A percentile compares a stretch with the other conserved stretches of the same genome.
These are phyloP conservation scores for Saturnia japonica DNA, from an alignment of 2,888 invertebrate species.

Conservation along the genomic window DNA sequence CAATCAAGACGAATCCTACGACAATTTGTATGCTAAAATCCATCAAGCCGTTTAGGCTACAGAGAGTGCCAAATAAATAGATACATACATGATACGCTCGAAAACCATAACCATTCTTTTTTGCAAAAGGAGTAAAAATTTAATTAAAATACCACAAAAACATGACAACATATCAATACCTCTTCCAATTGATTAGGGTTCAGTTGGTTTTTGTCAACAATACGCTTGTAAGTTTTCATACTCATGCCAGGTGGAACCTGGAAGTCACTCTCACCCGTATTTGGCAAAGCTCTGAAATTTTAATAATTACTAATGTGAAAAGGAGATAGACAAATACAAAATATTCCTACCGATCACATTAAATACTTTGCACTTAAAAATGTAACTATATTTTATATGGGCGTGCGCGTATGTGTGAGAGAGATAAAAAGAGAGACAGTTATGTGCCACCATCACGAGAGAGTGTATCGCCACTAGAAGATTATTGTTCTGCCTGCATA, in stretches of 20 bases:
- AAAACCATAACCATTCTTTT: too few relatives aligned
- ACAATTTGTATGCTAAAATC: too few relatives aligned
- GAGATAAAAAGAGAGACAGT: too few relatives aligned
- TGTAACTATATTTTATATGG: background rate
- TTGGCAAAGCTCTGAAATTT: slow-evolving; percentile 73
- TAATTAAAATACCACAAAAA: background rate
- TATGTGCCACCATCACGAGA: too few relatives aligned
- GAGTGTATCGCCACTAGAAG: too few relatives aligned
- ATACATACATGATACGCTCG: too few relatives aligned
- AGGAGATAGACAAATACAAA: background rate
- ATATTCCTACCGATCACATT: background rate
- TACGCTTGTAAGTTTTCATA: slow-evolving; percentile 87
- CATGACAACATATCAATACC: slow-evolving; percentile 57
- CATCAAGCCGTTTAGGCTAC: too few relatives aligned
- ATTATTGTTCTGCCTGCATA: too few relatives aligned
- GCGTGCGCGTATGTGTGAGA: too few relatives aligned
- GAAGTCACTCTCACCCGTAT: slow-evolving; percentile 74
- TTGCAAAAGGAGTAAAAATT: background rate
- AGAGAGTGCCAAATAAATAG: too few relatives aligned
- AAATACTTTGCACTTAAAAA: too few relatives aligned
- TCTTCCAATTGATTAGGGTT: slow-evolving; percentile 92
- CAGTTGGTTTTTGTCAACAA: slow-evolving; percentile 86
- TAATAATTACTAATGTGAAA: slow-evolving; percentile 11
- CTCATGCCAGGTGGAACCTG: slow-evolving; percentile 90
- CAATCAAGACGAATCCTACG: too few relatives aligned